Conservation (phyloP, 2,888 invertebrate species). For the Polia nebulosa region DNA sequence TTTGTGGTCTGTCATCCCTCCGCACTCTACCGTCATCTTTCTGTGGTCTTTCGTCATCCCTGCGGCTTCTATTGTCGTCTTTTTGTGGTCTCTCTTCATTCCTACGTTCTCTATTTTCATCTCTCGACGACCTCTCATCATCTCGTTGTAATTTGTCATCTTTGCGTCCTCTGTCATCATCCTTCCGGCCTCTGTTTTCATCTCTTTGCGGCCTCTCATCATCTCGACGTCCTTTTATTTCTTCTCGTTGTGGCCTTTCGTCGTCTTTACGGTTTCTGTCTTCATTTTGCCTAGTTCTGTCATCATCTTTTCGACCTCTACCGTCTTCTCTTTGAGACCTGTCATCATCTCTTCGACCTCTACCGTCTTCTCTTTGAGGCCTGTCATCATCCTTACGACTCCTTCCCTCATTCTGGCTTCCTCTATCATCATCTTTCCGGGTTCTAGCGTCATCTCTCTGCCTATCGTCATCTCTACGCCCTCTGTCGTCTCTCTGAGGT, state of each 20-base stretch:
- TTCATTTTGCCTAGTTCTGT: conserved; percentile 33
- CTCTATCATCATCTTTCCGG: conserved; percentile 30
- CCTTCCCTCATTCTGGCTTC: conserved; percentile 21
- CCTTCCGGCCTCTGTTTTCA: conserved; percentile 35
- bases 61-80: conserved; percentile 40
- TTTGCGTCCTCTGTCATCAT: conserved; percentile 49
- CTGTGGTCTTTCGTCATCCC: conserved; percentile 36
- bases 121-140: conserved; percentile 31
- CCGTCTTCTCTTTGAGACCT: conserved; percentile 34
- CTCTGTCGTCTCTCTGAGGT: conserved; percentile 14
- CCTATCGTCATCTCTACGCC: conserved; percentile 25
- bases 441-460: conserved; percentile 37
- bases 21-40: conserved; percentile 31
- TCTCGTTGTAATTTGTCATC: conserved; percentile 32
- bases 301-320: conserved; percentile 53
- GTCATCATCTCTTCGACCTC: conserved; percentile 49
- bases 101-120: conserved; percentile 51
- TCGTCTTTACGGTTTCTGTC: conserved; percentile 49
- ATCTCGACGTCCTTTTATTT: conserved; percentile 30
- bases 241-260: conserved; percentile 53
- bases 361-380: conserved; percentile 31
- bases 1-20: conserved; percentile 38
- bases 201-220: conserved; percentile 34
- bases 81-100: conserved; percentile 48
- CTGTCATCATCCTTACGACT: conserved; percentile 31